Evolutionary conservation across 2,113 vertebrate genomes (phyloP).

Genomic region (Strix aluco): DNA sequence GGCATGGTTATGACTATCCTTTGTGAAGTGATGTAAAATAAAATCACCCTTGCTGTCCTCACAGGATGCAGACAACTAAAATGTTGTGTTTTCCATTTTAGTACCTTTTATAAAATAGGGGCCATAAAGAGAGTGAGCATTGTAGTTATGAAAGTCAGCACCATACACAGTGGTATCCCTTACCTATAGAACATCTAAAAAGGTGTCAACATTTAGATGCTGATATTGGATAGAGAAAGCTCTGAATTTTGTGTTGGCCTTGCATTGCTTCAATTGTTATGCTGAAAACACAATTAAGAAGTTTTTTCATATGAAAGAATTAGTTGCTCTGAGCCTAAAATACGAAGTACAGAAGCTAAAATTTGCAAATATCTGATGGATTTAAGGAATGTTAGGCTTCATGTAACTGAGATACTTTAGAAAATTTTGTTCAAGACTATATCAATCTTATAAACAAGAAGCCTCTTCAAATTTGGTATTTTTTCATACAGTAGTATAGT

Average conservation of each 20-base stretch:
- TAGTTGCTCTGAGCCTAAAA: neutral
- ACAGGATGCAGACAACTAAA: neutral
- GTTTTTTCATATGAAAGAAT: neutral
- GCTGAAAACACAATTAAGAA: neutral
- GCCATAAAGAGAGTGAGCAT: too few relatives aligned
- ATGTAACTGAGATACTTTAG: neutral
- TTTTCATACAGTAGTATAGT: neutral
- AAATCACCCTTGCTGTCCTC: neutral
- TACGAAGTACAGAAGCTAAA: neutral
- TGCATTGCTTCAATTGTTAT: neutral
- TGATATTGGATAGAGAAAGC: neutral
- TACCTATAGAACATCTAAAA: neutral
- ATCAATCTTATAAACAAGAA: neutral
- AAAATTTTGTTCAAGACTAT: neutral
- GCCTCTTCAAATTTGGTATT: neutral
- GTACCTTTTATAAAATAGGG: too few relatives aligned
- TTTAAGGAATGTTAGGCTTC: neutral
- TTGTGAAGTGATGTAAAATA: neutral
- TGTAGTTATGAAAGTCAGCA: neutral
- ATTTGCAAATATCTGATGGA: neutral
- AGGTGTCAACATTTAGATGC: neutral
- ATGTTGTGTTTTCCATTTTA: neutral
- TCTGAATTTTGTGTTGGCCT: neutral
- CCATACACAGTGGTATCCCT: neutral
- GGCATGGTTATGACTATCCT: neutral